Evolutionary conservation across 2,113 vertebrate species (phyloP).

Genomic region (Clarias gariepinus): DNA sequence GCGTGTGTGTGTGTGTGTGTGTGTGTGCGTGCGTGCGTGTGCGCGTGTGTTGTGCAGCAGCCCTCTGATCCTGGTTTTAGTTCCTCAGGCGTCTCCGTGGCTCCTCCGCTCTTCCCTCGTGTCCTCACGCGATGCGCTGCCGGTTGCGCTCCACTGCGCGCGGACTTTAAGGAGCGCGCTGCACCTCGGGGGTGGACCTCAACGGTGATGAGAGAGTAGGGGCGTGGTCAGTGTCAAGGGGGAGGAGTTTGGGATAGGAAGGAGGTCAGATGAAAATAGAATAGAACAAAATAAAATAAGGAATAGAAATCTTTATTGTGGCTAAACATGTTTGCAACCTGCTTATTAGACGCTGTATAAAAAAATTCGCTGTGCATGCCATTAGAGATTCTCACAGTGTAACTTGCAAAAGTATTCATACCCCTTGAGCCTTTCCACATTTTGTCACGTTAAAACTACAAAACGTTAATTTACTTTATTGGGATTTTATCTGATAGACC

Average conservation of each 20-base stretch:
- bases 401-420: too few relatives aligned
- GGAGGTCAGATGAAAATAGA: not conserved
- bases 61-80: not conserved
- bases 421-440: too few relatives aligned
- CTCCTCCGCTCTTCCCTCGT: not conserved
- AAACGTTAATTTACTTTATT: too few relatives aligned
- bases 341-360: not conserved
- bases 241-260: not conserved
- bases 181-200: slow-evolving; percentile 46
- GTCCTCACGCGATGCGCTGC: slow-evolving; percentile 11
- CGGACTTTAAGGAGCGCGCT: slow-evolving; percentile 55
- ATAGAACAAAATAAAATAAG: not conserved
- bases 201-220: slow-evolving; percentile 1
- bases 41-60: not conserved
- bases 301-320: not conserved
- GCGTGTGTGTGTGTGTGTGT: too few relatives aligned
- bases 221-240: not conserved
- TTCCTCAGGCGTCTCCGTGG: not conserved
- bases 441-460: too few relatives aligned
- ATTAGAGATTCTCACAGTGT: not conserved
- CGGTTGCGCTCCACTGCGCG: slow-evolving; percentile 16
- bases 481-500: too few relatives aligned
- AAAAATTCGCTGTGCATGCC: not conserved
- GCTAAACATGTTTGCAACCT: not conserved
- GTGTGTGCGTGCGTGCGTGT: too few relatives aligned